Conservation (phyloP, 1,140 invertebrate genomes). For the Halyomorpha halys region DNA sequence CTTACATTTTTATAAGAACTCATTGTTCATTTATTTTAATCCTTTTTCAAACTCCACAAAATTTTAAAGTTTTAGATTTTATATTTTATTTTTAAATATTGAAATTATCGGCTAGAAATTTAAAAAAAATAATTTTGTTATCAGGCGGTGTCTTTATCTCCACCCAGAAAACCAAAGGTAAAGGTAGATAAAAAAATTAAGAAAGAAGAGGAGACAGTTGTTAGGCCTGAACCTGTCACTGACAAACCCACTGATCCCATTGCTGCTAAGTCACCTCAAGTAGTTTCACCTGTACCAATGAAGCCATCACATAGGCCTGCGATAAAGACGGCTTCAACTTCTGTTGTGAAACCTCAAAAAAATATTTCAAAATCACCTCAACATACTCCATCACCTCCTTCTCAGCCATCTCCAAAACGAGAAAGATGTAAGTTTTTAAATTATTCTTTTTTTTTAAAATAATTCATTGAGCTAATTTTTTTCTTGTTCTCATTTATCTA, state of each 20-base stretch:
- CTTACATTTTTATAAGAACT: too few relatives aligned
- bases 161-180: slow-evolving; percentile 11
- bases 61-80: too few relatives aligned
- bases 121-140: background rate
- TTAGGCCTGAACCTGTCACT: background rate
- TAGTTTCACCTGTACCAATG: background rate
- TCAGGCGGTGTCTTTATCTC: background rate
- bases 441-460: background rate
- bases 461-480: too few relatives aligned
- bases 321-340: too few relatives aligned
- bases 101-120: too few relatives aligned
- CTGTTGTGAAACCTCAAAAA: too few relatives aligned
- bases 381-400: background rate
- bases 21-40: too few relatives aligned
- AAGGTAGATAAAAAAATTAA: background rate
- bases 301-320: too few relatives aligned
- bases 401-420: background rate
- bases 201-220: background rate
- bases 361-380: background rate
- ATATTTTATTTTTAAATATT: too few relatives aligned
- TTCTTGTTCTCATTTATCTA: too few relatives aligned
- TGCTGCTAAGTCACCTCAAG: background rate
- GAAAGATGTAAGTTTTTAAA: background rate
- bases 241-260: background rate
- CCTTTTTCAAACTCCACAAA: too few relatives aligned